Evolutionary conservation across 2,888 invertebrate genomes (phyloP), one percentile per base, ranked within the genome.

Genomic region (Bellardia bayeri): DNA sequence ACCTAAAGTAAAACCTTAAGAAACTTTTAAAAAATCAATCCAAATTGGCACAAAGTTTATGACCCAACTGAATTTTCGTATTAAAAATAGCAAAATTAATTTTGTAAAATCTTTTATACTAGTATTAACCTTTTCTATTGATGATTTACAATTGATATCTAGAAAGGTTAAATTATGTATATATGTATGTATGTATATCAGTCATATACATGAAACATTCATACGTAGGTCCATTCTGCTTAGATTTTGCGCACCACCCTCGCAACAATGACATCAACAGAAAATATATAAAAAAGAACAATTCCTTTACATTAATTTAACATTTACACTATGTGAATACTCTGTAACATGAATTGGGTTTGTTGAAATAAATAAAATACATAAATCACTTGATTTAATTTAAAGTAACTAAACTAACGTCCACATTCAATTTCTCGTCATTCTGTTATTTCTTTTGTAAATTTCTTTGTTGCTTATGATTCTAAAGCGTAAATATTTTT

Each of bases 351-450:
- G 40, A 79, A 79, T 75, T 82, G 78, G 33, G 56, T 66, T 74
- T 51, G 68, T 86, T 86, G 61, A 82, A 75, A 81, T 51, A 81
- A 80, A 71, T 69, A 76, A 83, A 86, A 83, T 23, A 23, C 23
- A 23, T 80, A 87, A 87, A 87, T 82, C 82, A 82, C 85, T 87
- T 85, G 78, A 76, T 51, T 87, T 58, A 85, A 87, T 85, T 85
- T 79, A 85, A 69, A 87, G 68, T 66, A 82, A 68, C 82, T 68
- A 49, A 23, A 63, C 56, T 58, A 61, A 75, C 64, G 82, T 82
- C 69, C 74, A 81, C 80, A 45, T 68, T 40, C 68, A 74, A 80
- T 85, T 85, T 82, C 63, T 79, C 68, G 78, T 68, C 61, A 82
- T 75, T 85, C 16, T 69, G 69, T 71, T 69, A 45, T 83, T 71